A percentile compares a stretch with the other conserved stretches of the same genome.
These are phyloP conservation scores for Platichthys flesus DNA, from an alignment of 2,113 vertebrate species.

Conservation along the genomic window DNA sequence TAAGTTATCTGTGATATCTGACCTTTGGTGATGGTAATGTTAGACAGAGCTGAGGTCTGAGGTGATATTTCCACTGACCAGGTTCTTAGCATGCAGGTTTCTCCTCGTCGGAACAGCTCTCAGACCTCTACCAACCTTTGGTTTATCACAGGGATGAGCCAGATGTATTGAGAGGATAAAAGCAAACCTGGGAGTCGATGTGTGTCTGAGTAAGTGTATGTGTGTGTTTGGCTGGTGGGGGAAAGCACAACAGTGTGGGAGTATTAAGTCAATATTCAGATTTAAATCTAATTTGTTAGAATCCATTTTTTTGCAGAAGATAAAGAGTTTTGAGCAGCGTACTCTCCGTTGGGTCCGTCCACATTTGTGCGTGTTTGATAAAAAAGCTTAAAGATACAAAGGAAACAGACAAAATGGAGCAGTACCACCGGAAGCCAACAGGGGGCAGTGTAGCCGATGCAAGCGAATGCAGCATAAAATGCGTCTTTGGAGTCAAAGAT, in stretches of 20 bases:
- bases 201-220: background rate
- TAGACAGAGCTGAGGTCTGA: constrained; percentile 53
- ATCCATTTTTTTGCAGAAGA: constrained; percentile 34
- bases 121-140: constrained; percentile 73
- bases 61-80: constrained; percentile 49
- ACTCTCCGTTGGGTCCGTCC: background rate
- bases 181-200: background rate
- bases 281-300: constrained; percentile 27
- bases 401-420: no score
- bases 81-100: constrained; percentile 46
- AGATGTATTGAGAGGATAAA: constrained; percentile 51
- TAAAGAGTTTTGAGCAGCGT: background rate
- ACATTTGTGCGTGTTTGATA: no score
- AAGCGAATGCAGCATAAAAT: no score
- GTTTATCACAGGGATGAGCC: constrained; percentile 56
- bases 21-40: constrained; percentile 73
- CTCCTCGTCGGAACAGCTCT: constrained; percentile 29
- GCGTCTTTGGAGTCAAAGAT: no score
- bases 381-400: no score
- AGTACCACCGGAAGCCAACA: no score
- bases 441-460: no score
- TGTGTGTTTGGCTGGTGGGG: background rate
- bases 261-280: constrained; percentile 25
- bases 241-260: constrained; percentile 12
- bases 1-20: constrained; percentile 66